These are phyloP conservation scores for Ernsta delagoae DNA, from an alignment of 2,888 invertebrate genomes.

Conservation along the genomic window DNA sequence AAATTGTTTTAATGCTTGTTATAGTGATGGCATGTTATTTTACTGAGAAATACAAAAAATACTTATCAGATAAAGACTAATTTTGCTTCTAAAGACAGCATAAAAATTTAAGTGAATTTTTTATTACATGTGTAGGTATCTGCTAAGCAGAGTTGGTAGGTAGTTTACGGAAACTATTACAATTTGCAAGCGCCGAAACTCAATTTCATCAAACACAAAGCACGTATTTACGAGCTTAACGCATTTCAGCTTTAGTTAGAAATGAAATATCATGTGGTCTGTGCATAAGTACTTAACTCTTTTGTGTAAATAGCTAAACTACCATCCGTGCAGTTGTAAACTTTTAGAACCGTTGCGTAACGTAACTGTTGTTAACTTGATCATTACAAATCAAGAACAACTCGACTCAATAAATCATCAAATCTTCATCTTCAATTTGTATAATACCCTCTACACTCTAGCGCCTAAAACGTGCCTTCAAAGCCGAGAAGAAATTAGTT, in stretches of 20 bases:
- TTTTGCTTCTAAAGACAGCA: neutral
- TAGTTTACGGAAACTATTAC: conserved; percentile 14
- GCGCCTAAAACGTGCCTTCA: no score
- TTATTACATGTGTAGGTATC: neutral
- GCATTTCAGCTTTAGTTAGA: conserved; percentile 13
- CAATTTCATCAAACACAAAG: conserved; percentile 19
- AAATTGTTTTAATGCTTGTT: neutral
- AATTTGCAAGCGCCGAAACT: conserved; percentile 7
- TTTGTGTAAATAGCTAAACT: conserved; percentile 23
- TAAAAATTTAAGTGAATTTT: neutral
- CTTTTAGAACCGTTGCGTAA: neutral
- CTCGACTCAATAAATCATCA: no score
- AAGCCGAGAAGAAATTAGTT: no score
- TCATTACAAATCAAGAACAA: no score
- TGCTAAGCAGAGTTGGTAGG: neutral
- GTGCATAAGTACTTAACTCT: conserved; percentile 17
- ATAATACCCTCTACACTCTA: no score
- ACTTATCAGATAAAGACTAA: no score
- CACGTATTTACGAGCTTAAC: conserved; percentile 12
- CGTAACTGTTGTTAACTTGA: no score
- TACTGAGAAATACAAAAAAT: no score
- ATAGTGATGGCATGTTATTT: no score
- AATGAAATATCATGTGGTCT: conserved; percentile 23
- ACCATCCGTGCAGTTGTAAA: neutral
- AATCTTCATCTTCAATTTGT: no score